Base-by-base conservation (phyloP, 2,888 invertebrate genomes). In the Monoplex corrugatus region DNA sequence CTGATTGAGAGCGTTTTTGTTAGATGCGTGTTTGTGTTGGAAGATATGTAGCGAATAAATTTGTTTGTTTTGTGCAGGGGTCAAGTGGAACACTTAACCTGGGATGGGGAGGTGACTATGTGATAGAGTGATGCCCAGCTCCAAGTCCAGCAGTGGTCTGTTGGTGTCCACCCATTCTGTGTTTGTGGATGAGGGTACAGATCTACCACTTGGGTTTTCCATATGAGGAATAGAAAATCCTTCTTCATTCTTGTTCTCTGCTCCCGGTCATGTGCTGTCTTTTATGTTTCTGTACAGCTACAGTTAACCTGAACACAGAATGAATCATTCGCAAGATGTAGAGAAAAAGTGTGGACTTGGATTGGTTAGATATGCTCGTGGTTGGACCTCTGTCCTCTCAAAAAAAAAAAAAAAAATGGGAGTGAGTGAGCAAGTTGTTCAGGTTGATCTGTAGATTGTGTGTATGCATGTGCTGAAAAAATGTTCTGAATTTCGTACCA, bases 81-180 rank as follows among this genome's bases (percentile, higher is more conserved):
- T 40, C 88, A 88, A 68, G 88, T 88, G 43, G 88, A 88, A 40
- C 88, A 88, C 57, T 82, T 88, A 43, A 83, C 88, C 2, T 88
- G 88, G 88, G 88, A 88, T 44, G 88, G 88, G 32, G 88, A 88
- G n/a, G 88, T 88, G 82, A 88, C 88, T 2, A 88, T 88, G 88
- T 88, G 88, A 88, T 45, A 80, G 35, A 80, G 78, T 32, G 78
- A 19, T 40, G 23, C 50, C 50, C 10, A 50, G 28, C 43, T 40
- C 19, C 32, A 28, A 28, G 78, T 40, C 23, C 40, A 43, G 10
- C 35, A 75, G 1, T 75, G 19, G 32, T 40, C 78, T 28, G 40
- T 80, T 28, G 8, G 38, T 45, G 45, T 32, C 13, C 45, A 80
- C 43, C 28, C 45, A n/a, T 45, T 16, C 82, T 83, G 45, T 83